A percentile compares a stretch with the other conserved stretches of the same genome.
phyloP scores from a whole-genome alignment of 92 coral and sea anemone genomes.

The Porites divaricata region DNA sequence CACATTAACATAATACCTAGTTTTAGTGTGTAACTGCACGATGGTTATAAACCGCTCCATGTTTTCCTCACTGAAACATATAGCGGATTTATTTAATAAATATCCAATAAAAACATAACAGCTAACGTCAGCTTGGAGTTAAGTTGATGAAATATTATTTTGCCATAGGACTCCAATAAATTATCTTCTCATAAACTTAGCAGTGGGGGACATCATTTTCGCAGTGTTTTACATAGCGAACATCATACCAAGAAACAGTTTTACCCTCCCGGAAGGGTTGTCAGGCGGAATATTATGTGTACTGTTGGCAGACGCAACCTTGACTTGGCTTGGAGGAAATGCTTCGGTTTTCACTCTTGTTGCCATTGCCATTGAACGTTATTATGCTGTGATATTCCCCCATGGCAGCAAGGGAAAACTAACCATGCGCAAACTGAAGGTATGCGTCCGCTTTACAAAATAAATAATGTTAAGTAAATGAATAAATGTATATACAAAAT shows the following conservation, averaged over 20 bases:
- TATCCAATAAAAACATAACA: too few relatives aligned
- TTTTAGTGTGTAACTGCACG: too few relatives aligned
- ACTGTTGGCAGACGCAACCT: neutral
- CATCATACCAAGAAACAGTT: neutral
- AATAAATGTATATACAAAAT: too few relatives aligned
- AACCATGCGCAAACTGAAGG: neutral
- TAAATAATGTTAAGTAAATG: neutral
- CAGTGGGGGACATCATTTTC: neutral
- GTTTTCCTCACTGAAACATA: too few relatives aligned
- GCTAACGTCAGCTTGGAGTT: too few relatives aligned
- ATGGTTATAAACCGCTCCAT: too few relatives aligned
- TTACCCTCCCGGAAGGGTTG: neutral
- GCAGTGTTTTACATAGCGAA: neutral
- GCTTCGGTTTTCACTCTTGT: neutral
- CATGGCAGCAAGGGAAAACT: neutral
- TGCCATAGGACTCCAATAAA: slow-evolving; percentile 5
- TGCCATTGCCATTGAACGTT: neutral
- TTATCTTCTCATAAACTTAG: slow-evolving; percentile 4
- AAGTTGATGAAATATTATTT: too few relatives aligned
- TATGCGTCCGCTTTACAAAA: neutral
- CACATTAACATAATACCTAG: too few relatives aligned
- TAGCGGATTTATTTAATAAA: too few relatives aligned
- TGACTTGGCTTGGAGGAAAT: neutral
- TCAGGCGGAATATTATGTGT: neutral
- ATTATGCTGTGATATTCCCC: slow-evolving; percentile 2